Base-by-base conservation (phyloP, 2,888 invertebrate species). In the Callimorpha dominula region DNA sequence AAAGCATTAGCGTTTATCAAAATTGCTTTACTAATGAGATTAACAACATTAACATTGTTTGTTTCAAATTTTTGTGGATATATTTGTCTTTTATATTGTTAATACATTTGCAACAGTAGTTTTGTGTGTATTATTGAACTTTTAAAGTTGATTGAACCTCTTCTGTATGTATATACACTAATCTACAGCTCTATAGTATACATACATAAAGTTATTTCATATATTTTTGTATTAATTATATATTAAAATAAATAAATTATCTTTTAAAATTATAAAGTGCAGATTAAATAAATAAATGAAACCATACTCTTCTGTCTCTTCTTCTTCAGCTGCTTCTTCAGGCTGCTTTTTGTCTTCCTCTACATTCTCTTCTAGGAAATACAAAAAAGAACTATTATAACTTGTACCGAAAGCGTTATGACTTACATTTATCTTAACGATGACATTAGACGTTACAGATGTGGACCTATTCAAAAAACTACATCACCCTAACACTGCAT, bases 291-390 rank as follows among this genome's bases (percentile, higher is more conserved):
- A 1, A 20, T 60, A 5, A 14, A 2, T 60, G 0, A n/a, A 42
- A 57, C 68, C 64, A 76, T 74, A 80, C 81, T 78, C 78, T 43
- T 76, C 77, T n/a, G 68, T 63, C 54, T 69, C 54, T 42, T 71
- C 71, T 40, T 70, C 63, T 31, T 72, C 75, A 31, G 50, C 70
- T 54, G 43, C 65, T 42, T 70, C 64, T 8, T 31, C 57, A 42
- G n/a, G 50, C 15, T 50, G 4, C 11, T 46, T 9, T 14, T 62
- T 11, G 8, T n/a, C 31, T 63, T 68, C 70, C 57, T 74, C 50
- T 7, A 0, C 43, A 11, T n/a, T 68, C 54, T 15, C 54, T 20
- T 54, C 54, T 68, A 54, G 40, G 52, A 31, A 12, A 60, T 14
- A 20, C 5, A 60, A 60, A 54, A 1, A 67, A 67, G 42, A 6